A percentile compares a stretch with the other conserved stretches of the same genome.
These are phyloP conservation scores for Wasmannia auropunctata DNA, from an alignment of 1,140 invertebrate species.

Conservation along the genomic window DNA sequence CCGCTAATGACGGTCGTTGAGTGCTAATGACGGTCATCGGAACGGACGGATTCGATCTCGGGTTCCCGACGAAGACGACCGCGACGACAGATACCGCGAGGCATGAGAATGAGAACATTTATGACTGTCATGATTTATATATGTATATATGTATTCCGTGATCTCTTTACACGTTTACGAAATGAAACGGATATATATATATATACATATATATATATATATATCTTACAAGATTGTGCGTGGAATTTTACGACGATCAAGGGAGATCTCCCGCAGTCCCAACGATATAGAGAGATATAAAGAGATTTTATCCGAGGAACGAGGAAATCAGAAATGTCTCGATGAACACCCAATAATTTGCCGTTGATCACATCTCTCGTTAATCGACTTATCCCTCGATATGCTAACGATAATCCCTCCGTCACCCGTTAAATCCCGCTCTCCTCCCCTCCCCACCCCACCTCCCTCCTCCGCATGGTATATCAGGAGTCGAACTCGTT, in stretches of 20 bases:
- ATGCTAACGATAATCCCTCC: background rate
- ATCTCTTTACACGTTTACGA: background rate
- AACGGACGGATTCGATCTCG: conserved; percentile 26
- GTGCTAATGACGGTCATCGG: conserved; percentile 40
- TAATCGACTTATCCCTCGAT: background rate
- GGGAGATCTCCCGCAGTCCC: background rate
- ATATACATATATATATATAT: no score
- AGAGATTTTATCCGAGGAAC: background rate
- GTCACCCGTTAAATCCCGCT: background rate
- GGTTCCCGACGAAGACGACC: conserved; percentile 13
- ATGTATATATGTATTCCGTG: background rate
- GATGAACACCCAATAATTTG: background rate
- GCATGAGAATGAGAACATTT: background rate
- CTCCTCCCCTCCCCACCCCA: no score
- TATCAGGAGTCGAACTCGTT: conserved; percentile 58
- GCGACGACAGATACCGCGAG: conserved; percentile 7
- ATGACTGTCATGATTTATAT: background rate
- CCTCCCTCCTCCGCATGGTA: background rate
- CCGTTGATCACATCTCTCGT: no score
- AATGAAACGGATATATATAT: no score
- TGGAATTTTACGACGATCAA: background rate
- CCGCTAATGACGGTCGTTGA: conserved; percentile 37
- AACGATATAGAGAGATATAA: no score
- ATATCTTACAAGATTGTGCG: no score
- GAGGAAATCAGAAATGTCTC: background rate